These are phyloP conservation scores for Coelopa frigida DNA, from an alignment of 1,140 invertebrate species.

Conservation along the genomic window DNA sequence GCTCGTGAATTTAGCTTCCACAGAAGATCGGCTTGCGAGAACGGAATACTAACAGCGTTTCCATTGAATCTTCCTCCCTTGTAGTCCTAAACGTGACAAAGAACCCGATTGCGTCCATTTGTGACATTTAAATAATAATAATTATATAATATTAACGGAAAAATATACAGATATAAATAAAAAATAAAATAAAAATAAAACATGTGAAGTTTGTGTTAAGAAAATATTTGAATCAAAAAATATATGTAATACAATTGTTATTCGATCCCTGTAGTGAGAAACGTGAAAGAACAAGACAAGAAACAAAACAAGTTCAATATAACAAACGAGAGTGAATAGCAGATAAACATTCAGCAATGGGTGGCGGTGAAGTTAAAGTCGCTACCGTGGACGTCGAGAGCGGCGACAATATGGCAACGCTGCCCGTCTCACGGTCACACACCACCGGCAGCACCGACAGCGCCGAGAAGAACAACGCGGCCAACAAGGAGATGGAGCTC, in stretches of 20 bases:
- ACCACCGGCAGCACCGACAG: conserved; percentile 57
- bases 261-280: neutral
- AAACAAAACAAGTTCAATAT: neutral
- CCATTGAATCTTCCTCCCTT: no score
- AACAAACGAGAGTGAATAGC: conserved; percentile 1
- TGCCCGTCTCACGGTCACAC: conserved; percentile 66
- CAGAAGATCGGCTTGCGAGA: no score
- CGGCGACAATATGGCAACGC: conserved; percentile 75
- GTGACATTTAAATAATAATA: no score
- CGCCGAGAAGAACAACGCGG: conserved; percentile 68
- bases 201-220: no score
- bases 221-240: no score
- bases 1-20: no score
- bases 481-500: conserved; percentile 80
- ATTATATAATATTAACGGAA: conserved; percentile 7
- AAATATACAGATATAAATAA: neutral
- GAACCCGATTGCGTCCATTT: no score
- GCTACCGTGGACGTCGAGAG: conserved; percentile 75
- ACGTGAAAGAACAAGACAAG: neutral
- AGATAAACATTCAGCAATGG: conserved; percentile 46
- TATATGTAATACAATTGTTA: no score
- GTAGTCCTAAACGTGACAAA: no score
- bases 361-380: conserved; percentile 73
- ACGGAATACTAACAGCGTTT: no score
- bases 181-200: conserved; percentile 1